phyloP scores from a whole-genome alignment of 2,888 invertebrate genomes.

The Leucania comma region DNA sequence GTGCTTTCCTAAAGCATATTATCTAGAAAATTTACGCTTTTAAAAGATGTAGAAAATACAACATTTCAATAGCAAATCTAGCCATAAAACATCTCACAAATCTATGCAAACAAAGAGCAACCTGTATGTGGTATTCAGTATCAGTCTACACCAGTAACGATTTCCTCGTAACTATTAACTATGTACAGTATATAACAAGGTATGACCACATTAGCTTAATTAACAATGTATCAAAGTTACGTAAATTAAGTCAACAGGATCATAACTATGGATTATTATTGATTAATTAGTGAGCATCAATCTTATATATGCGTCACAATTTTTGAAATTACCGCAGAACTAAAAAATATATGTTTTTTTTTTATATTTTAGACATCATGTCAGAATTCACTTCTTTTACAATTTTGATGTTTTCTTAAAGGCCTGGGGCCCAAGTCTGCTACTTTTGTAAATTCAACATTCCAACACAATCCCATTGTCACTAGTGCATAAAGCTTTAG shows the following conservation, averaged over 20 bases:
- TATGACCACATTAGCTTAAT: conserved; percentile 3
- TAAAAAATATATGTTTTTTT: too few relatives aligned
- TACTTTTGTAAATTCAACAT: too few relatives aligned
- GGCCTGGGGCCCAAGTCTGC: too few relatives aligned
- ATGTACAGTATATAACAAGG: background rate
- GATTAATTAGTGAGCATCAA: background rate
- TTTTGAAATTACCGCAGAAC: background rate
- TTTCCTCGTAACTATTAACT: conserved; percentile 7
- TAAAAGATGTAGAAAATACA: too few relatives aligned
- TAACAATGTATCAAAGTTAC: conserved; percentile 7
- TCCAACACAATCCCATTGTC: too few relatives aligned
- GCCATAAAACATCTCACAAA: background rate
- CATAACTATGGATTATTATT: background rate
- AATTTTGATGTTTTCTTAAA: too few relatives aligned
- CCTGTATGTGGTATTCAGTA: background rate
- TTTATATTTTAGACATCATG: background rate
- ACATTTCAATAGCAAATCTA: too few relatives aligned
- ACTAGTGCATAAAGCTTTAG: too few relatives aligned
- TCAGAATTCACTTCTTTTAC: background rate
- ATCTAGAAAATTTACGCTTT: too few relatives aligned
- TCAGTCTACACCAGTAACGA: background rate
- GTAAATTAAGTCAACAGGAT: conserved; percentile 2
- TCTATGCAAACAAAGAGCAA: background rate
- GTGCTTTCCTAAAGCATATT: too few relatives aligned
- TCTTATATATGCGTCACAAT: background rate